These are phyloP conservation scores for Colletes latitarsis DNA, from an alignment of 1,140 invertebrate species.

Conservation along the genomic window DNA sequence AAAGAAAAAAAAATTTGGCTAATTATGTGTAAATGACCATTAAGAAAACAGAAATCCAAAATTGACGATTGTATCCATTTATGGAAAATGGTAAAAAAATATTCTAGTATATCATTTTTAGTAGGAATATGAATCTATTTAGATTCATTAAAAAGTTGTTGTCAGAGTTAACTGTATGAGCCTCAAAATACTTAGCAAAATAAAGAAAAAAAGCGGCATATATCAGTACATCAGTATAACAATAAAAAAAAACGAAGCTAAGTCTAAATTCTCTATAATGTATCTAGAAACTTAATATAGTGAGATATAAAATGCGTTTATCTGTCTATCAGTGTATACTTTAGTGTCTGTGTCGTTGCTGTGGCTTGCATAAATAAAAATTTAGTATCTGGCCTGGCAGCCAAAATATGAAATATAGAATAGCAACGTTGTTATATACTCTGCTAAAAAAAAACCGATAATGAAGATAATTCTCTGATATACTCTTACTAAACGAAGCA, in stretches of 20 bases:
- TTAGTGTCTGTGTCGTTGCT: conserved; percentile 29
- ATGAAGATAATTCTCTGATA: conserved; percentile 31
- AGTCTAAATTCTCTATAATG: conserved; percentile 33
- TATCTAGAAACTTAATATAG: conserved; percentile 29
- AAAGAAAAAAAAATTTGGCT: neutral
- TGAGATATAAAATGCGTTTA: conserved; percentile 23
- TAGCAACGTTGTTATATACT: conserved; percentile 21
- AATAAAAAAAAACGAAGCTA: conserved; percentile 4
- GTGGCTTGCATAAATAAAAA: conserved; percentile 38
- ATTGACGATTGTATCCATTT: neutral
- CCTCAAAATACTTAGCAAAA: conserved; percentile 11
- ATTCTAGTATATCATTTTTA: conserved; percentile 57
- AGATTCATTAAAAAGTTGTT: conserved; percentile 35
- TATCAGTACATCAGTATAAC: conserved; percentile 51
- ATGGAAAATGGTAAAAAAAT: conserved; percentile 20
- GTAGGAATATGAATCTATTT: conserved; percentile 34
- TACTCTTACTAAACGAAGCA: conserved; percentile 22
- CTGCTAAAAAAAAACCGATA: conserved; percentile 23
- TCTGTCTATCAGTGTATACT: conserved; percentile 31
- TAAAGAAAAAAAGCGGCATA: conserved; percentile 14
- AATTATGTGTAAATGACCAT: conserved; percentile 11
- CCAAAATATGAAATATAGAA: conserved; percentile 30
- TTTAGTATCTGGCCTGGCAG: conserved; percentile 22
- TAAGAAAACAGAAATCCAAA: conserved; percentile 7
- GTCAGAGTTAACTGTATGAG: conserved; percentile 19